These are phyloP conservation scores for Platanista minor DNA, from an alignment of 2,113 vertebrate species.

Conservation along the genomic window DNA sequence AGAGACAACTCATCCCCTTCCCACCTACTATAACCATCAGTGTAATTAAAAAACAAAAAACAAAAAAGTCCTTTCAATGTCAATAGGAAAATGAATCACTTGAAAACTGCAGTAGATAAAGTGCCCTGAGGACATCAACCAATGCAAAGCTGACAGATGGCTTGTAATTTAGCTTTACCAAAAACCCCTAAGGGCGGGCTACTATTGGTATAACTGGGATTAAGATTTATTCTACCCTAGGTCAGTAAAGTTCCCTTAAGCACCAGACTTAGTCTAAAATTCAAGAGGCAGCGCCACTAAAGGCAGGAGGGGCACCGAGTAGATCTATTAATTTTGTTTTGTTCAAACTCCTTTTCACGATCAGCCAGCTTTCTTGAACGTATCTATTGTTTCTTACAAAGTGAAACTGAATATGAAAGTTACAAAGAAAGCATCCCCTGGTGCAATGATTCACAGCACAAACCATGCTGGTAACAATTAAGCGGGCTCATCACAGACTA, in stretches of 20 bases:
- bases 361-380: background rate
- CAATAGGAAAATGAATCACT: background rate
- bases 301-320: accelerated
- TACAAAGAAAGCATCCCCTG: background rate
- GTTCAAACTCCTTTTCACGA: background rate
- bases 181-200: background rate
- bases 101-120: background rate
- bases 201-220: background rate
- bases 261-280: background rate
- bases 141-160: background rate
- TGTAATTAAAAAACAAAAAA: background rate
- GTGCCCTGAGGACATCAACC: background rate
- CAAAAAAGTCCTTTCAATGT: background rate
- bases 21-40: background rate
- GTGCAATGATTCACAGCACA: background rate
- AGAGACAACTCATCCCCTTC: background rate
- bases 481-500: background rate
- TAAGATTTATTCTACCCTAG: background rate
- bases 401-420: background rate
- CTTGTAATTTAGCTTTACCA: background rate
- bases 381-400: background rate
- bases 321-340: background rate
- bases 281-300: accelerated
- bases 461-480: background rate
- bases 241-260: background rate